These are phyloP conservation scores for Damaliscus lunatus DNA, from an alignment of 2,113 vertebrate genomes.

Conservation along the genomic window DNA sequence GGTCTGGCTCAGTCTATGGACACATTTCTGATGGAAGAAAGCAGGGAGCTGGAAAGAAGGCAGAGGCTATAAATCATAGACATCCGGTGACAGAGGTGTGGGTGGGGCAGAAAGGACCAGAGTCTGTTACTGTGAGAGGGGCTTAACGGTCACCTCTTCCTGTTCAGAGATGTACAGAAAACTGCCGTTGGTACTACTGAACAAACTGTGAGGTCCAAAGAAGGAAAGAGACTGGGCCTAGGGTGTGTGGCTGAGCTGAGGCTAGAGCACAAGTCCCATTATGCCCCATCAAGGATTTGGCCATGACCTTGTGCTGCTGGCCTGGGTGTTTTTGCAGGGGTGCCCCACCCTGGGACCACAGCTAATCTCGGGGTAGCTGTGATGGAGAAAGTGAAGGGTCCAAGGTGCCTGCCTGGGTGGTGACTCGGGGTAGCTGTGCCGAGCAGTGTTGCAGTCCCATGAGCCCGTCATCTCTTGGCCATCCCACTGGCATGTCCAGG, in stretches of 20 bases:
- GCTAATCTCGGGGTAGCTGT: background rate
- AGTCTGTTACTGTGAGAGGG: background rate
- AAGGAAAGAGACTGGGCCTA: background rate
- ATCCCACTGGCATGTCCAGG: background rate
- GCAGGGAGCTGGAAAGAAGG: background rate
- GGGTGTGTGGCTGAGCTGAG: background rate
- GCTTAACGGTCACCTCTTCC: background rate
- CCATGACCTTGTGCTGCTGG: background rate
- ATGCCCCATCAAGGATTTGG: background rate
- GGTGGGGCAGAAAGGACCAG: background rate
- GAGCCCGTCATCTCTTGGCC: background rate
- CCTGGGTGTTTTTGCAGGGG: background rate
- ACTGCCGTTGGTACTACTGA: background rate
- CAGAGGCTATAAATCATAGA: background rate
- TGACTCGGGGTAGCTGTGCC: too few relatives aligned
- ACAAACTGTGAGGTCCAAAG: background rate
- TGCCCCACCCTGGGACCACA: background rate
- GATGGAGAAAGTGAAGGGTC: background rate
- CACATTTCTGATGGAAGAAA: background rate
- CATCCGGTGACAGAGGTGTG: background rate
- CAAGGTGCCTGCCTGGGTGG: background rate
- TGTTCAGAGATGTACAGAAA: background rate
- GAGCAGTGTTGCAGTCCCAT: background rate
- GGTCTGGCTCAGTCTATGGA: background rate
- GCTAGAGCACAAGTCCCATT: background rate